These are phyloP conservation scores for Epiperipatus broadwayi DNA, from an alignment of 2,888 invertebrate species.

Conservation along the genomic window DNA sequence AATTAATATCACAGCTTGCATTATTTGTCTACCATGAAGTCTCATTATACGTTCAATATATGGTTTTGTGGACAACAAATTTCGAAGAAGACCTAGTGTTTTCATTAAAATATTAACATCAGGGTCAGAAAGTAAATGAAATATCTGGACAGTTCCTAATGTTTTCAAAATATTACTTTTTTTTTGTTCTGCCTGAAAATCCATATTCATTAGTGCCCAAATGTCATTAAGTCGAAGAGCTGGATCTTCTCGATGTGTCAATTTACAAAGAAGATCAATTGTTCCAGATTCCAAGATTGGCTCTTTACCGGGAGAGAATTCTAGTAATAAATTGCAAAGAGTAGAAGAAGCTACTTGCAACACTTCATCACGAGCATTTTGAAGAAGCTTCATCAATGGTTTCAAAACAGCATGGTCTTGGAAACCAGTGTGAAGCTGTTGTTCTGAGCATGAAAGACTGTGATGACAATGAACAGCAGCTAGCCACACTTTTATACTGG, in stretches of 20 bases:
- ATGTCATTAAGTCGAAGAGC: constrained; percentile 71
- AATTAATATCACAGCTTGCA: constrained; percentile 68
- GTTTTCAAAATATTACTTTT: constrained; percentile 65
- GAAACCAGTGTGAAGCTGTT: constrained; percentile 74
- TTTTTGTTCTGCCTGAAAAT: constrained; percentile 62
- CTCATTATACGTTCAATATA: constrained; percentile 81
- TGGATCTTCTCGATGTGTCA: constrained; percentile 59
- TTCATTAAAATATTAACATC: constrained; percentile 76
- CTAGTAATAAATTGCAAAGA: constrained; percentile 70
- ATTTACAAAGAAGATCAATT: constrained; percentile 59
- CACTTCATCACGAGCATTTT: constrained; percentile 44
- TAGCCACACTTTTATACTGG: constrained; percentile 53
- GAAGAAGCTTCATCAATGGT: constrained; percentile 62
- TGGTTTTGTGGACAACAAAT: constrained; percentile 61
- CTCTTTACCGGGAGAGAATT: constrained; percentile 87
- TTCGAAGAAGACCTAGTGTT: constrained; percentile 65
- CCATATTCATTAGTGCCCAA: constrained; percentile 52
- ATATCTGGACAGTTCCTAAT: constrained; percentile 72
- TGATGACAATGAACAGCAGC: constrained; percentile 76
- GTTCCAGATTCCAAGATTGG: constrained; percentile 71
- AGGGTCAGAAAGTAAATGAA: constrained; percentile 66
- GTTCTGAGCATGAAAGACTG: constrained; percentile 74
- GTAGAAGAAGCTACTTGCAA: constrained; percentile 73
- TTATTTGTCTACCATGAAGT: constrained; percentile 48
- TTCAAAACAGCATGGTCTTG: constrained; percentile 79